phyloP scores from a whole-genome alignment of 2,113 vertebrate species.

The Taxidea taxus region DNA sequence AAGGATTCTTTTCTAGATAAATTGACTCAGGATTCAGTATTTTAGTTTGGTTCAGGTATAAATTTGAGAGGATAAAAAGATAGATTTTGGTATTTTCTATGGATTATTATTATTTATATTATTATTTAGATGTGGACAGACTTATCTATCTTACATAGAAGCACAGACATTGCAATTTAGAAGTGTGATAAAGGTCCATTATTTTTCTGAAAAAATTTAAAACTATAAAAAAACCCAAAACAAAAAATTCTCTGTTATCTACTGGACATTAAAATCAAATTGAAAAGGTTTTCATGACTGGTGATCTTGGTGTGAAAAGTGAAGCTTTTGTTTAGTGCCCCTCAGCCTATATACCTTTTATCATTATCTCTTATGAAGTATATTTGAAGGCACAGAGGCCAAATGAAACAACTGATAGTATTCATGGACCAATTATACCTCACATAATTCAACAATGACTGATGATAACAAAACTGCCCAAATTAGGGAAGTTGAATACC shows the following conservation, averaged over 20 bases:
- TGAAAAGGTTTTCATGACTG: background rate
- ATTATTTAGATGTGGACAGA: slow-evolving; percentile 51
- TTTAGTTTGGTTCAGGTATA: slow-evolving; percentile 68
- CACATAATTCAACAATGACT: background rate
- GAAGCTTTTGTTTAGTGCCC: background rate
- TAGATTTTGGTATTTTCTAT: slow-evolving; percentile 62
- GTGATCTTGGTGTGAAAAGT: background rate
- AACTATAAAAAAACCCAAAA: background rate
- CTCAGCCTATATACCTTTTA: background rate
- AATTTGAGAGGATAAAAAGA: slow-evolving; percentile 65
- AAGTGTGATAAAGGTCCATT: slow-evolving; percentile 8
- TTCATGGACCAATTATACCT: background rate
- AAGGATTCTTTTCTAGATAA: slow-evolving; percentile 68
- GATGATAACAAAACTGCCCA: background rate
- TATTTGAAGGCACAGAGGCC: background rate
- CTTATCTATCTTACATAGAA: background rate
- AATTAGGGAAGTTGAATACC: background rate
- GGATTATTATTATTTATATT: background rate
- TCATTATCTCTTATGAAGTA: background rate
- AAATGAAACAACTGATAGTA: background rate
- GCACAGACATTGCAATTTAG: slow-evolving; percentile 53
- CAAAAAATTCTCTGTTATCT: background rate
- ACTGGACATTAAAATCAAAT: slow-evolving; percentile 16
- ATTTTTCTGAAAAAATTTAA: background rate
- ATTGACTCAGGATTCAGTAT: slow-evolving; percentile 47